Evolutionary conservation across 2,888 invertebrate species (phyloP), one percentile per base, ranked within the genome.

Genomic region (Andrena haemorrhoa): DNA sequence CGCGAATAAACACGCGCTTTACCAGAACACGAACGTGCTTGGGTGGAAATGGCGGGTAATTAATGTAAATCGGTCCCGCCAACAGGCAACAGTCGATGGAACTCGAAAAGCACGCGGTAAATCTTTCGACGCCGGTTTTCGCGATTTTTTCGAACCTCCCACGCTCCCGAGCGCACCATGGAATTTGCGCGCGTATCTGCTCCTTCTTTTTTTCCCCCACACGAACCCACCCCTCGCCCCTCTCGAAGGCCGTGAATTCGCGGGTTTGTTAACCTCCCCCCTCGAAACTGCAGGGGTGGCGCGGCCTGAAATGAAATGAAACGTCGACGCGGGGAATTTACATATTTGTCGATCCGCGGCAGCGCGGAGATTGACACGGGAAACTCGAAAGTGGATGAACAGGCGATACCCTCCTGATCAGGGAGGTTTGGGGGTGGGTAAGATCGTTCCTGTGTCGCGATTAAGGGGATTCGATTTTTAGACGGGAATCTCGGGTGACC

Each of bases 301-400:
- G 31, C 60, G 8, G 63, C 31, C n/a, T 41, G 51, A 64, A 80
- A 76, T 72, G 71, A 33, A 81, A 72, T 81, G 41, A 78, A 81
- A 81, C 73, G 49, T 35, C 49, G 66, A 63, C 49, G 61, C 33
- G 26, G 12, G n/a, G 47, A 72, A 80, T 78, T 78, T 72, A 41
- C 68, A 49, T 80, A 49, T 58, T 78, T 53, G 47, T 68, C 65
- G 80, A 77, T 81, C 69, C 68, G 49, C 72, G 56, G 61, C 41
- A 51, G 79, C 58, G 23, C 72, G 47, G 35, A 35, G 69, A 78
- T 73, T 26, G 78, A 79, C 73, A 49, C 47, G 4, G 7, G 68
- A 51, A 78, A 56, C 71, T 23, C 7, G 71, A 61, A 66, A 41
- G n/a, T 26, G 61, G 29, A 68, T 65, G 49, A 58, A 20, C 23